Conservation (phyloP, 2,888 invertebrate species). For the Meliscaeva auricollis region DNA sequence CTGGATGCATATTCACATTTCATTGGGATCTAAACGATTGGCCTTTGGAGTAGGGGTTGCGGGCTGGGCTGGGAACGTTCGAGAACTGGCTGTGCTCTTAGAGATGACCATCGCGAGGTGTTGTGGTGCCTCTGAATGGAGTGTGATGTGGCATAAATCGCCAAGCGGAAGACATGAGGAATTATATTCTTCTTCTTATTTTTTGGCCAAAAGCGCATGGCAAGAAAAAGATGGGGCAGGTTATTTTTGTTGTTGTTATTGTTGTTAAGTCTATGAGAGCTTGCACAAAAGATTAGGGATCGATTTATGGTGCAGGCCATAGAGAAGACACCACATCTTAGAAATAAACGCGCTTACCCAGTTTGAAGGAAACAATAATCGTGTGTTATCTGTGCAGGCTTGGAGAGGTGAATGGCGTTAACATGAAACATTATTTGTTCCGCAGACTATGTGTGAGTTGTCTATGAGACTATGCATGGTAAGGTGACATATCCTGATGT, state of each 20-base stretch:
- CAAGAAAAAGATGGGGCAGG: conserved; percentile 1
- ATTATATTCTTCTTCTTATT: conserved; percentile 56
- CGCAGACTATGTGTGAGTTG: conserved; percentile 31
- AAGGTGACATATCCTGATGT: conserved; percentile 50
- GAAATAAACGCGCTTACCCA: conserved; percentile 7
- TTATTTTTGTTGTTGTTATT: conserved; percentile 37
- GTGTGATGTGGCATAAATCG: conserved; percentile 75
- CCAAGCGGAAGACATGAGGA: conserved; percentile 66
- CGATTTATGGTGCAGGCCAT: conserved; percentile 67
- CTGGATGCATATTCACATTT: conserved; percentile 70
- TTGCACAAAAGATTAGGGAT: conserved; percentile 67
- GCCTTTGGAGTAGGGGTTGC: conserved; percentile 37
- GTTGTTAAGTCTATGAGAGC: conserved; percentile 55
- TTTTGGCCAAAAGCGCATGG: background rate
- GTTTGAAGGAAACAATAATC: conserved; percentile 67
- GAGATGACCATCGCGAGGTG: conserved; percentile 71
- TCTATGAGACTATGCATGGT: conserved; percentile 39
- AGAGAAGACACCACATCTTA: conserved; percentile 40
- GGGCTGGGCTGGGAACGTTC: background rate
- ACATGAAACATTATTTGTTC: conserved; percentile 62
- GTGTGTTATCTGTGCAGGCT: conserved; percentile 66
- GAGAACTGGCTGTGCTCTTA: conserved; percentile 31
- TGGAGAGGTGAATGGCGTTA: conserved; percentile 71
- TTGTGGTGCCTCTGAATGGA: conserved; percentile 73
- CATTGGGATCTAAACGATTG: conserved; percentile 73